A percentile compares a stretch with the other conserved stretches of the same genome.
phyloP scores from a whole-genome alignment of 2,888 invertebrate genomes.

The Tenodera sinensis region DNA sequence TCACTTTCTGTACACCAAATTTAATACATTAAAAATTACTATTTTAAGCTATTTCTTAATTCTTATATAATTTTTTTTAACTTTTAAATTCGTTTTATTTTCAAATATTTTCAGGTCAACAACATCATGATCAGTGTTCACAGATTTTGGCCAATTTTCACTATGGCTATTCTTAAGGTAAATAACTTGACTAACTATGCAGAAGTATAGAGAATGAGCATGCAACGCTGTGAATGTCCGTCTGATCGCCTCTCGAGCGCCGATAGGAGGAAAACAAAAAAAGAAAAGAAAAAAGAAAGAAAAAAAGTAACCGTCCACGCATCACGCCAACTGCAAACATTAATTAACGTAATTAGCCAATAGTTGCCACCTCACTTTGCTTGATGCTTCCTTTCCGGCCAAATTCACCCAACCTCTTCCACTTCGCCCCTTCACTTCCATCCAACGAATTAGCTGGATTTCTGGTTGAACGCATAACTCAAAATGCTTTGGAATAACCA shows the following conservation, averaged over 20 bases:
- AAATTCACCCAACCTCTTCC: constrained; percentile 15
- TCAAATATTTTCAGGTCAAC: too few species aligned
- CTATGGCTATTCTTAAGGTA: too few species aligned
- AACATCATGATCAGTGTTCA: too few species aligned
- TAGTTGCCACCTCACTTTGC: constrained; percentile 16
- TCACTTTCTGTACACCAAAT: too few species aligned
- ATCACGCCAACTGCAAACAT: constrained; percentile 23
- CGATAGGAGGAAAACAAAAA: not conserved
- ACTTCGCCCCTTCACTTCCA: not conserved
- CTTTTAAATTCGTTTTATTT: too few species aligned
- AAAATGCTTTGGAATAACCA: not conserved
- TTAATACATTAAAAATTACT: too few species aligned
- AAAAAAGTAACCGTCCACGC: not conserved
- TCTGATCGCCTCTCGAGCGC: not conserved
- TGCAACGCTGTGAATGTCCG: not conserved
- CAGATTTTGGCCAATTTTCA: too few species aligned
- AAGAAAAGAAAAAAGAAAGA: too few species aligned
- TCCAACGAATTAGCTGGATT: not conserved
- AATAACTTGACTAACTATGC: too few species aligned
- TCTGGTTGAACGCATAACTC: not conserved
- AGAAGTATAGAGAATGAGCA: not conserved
- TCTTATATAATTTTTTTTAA: too few species aligned
- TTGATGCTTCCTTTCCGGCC: constrained; percentile 24
- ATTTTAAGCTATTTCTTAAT: too few species aligned
- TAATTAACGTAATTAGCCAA: constrained; percentile 31